Percentiles rank a stretch among this genome's conserved stretches.
Conservation (phyloP, 2,888 invertebrate species). For the Chymomyza amoena region DNA sequence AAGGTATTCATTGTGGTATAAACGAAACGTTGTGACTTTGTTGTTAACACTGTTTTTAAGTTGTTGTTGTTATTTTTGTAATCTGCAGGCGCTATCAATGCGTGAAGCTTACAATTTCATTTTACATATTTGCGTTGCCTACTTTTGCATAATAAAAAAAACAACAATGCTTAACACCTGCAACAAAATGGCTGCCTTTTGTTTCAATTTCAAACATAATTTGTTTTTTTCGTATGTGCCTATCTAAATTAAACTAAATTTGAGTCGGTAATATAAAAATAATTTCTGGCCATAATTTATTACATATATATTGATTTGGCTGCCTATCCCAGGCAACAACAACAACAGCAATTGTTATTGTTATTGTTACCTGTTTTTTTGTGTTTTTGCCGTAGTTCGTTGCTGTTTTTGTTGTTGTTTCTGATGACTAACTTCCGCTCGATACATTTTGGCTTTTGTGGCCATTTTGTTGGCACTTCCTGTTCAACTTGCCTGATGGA, state of each 20-base stretch:
- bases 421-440: background rate
- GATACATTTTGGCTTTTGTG: background rate
- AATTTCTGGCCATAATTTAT: conserved; percentile 38
- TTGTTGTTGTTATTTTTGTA: conserved; percentile 11
- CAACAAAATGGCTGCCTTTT: background rate
- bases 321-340: conserved; percentile 5
- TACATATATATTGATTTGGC: conserved; percentile 37
- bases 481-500: background rate
- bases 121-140: conserved; percentile 46
- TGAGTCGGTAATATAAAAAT: conserved; percentile 13
- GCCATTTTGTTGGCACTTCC: conserved; percentile 3
- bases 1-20: background rate
- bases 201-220: background rate
- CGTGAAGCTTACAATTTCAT: conserved; percentile 37
- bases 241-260: conserved; percentile 17
- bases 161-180: background rate
- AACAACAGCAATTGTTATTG: conserved; percentile 1
- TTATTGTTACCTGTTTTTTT: background rate
- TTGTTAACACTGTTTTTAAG: background rate
- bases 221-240: background rate
- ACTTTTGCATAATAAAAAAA: background rate
- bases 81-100: background rate
- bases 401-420: background rate
- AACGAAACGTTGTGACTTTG: background rate
- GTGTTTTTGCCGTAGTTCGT: background rate